Base-by-base conservation (phyloP, 2,113 vertebrate genomes). In the Laticauda colubrina region DNA sequence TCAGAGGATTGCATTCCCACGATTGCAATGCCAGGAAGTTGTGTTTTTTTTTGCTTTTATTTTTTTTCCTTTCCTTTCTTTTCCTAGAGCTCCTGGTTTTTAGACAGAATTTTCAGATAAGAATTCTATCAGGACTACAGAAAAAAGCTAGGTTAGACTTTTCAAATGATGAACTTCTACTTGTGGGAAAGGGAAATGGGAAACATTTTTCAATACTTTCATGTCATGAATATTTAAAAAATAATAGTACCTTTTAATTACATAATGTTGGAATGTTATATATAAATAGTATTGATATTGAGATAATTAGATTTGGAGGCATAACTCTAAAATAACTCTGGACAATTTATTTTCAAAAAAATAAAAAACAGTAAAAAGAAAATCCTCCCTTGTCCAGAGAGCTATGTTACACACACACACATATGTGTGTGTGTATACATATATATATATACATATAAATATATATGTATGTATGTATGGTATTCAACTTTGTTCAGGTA, bases 1-100 rank as follows among this genome's bases (percentile, higher is more conserved):
- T 97, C 97, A 97, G 94, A 0, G 5, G 86, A 56, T 96, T 96
- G 95, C 95, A 95, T 96, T 97, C 93, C 95, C 94, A 96, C 96
- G 94, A 94, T 96, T 93, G 64, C 96, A 96, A 94, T 94, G 93
- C 96, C 92, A 96, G 94, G 29, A n/a, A 12, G 61, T 26, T 1
- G 4, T 15, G 5, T 20, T 56, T 26, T 1, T 59, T 61, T n/a
- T n/a, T 69, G 29, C 4, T 94, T 89, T 81, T 95, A 48, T 87
- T 95, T 95, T 75, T 39, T 18, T 7, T 2, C 29, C 2, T 15
- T n/a, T 15, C 29, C 29, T 81, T 39, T 81, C 95, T 95, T 93
- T 96, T 93, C 75, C 91, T 95, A 45, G 88, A 91, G 89, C n/a
- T 96, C 69, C n/a, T 90, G 92, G 89, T 88, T 93, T 87, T 61